Percentiles rank a stretch among this genome's conserved stretches.
Evolutionary conservation across 2,888 invertebrate species (phyloP).

Genomic region (Bugulina stolonifera): DNA sequence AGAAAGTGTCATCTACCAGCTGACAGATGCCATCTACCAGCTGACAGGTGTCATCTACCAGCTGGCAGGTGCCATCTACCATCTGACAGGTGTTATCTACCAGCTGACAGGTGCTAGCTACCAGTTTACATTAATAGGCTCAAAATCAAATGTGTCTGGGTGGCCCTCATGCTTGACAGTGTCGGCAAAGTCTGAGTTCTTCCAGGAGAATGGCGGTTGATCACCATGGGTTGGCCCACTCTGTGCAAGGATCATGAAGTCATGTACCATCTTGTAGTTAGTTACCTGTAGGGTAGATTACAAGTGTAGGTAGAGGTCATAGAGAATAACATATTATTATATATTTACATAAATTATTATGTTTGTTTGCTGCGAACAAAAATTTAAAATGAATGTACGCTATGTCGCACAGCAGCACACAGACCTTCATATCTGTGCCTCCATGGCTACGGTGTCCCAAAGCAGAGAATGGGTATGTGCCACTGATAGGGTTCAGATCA

Average conservation of each 20-base stretch:
- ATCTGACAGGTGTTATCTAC: background rate
- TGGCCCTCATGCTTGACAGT: slow-evolving; percentile 64
- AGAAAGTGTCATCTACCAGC: no score
- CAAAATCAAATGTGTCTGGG: slow-evolving; percentile 70
- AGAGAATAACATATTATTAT: background rate
- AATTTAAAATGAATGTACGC: no score
- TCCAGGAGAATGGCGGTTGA: slow-evolving; percentile 74
- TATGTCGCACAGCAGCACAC: no score
- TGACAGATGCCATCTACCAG: background rate
- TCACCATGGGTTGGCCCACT: slow-evolving; percentile 60
- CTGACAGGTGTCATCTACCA: background rate
- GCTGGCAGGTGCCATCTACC: background rate
- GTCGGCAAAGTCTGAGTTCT: slow-evolving; percentile 62
- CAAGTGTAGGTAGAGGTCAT: no score
- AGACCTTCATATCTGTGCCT: slow-evolving; percentile 66
- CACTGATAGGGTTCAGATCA: slow-evolving; percentile 67
- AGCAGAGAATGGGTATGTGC: slow-evolving; percentile 65
- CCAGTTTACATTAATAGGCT: slow-evolving; percentile 54
- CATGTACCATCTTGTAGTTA: slow-evolving; percentile 34
- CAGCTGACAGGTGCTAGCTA: background rate
- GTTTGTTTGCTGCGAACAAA: no score
- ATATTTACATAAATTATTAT: no score
- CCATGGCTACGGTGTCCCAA: slow-evolving; percentile 67
- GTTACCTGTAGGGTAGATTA: slow-evolving; percentile 38
- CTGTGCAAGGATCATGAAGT: slow-evolving; percentile 59